Evolutionary conservation across 1,140 invertebrate genomes (phyloP), one percentile per base, ranked within the genome.

Genomic region (Drosophila obscura): DNA sequence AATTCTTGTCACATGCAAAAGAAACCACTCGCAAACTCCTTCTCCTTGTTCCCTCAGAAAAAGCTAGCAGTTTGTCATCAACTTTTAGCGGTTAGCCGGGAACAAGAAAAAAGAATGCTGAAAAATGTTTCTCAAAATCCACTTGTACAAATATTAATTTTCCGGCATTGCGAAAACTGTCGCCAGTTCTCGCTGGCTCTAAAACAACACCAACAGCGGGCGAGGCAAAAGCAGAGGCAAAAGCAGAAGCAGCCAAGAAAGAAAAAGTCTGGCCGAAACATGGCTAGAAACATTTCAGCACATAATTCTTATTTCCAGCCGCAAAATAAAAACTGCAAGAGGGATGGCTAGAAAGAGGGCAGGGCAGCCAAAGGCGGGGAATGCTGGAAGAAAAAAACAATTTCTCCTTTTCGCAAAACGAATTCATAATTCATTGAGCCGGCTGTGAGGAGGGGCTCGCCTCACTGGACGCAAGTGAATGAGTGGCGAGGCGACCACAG

Each of bases 101-200:
- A 41, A 24, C 39, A n/a, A 64, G 59, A 22, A 50, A 50, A 9
- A 22, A 31, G 9, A 51, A 58, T 26, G 35, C 35, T 13, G 19
- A 66, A 26, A 67, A 66, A 67, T 67, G 66, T 31, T n/a, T 19
- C 56, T 44, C 26, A 53, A 77, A 77, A 77, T 77, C 74, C 74
- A 77, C 74, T 77, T 71, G 73, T 53, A 77, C 50, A 77, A 77
- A 77, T 77, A 77, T 77, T 77, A 77, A 77, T 77, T 77, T 77
- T 77, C 63, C 74, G 60, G 73, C 73, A 66, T 44, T 55, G 71
- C 71, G 53, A 66, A 67, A 75, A 77, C 74, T 77, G 74, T 77
- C 74, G 73, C 57, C 73, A 58, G 52, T 26, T 31, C 48, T 67
- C 22, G 71, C 19, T 16, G 24, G 15, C 43, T 52, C 71, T 49